Percentiles rank a stretch among this genome's conserved stretches.
Evolutionary conservation across 2,113 vertebrate genomes (phyloP).

Genomic region (Apodemus sylvaticus): DNA sequence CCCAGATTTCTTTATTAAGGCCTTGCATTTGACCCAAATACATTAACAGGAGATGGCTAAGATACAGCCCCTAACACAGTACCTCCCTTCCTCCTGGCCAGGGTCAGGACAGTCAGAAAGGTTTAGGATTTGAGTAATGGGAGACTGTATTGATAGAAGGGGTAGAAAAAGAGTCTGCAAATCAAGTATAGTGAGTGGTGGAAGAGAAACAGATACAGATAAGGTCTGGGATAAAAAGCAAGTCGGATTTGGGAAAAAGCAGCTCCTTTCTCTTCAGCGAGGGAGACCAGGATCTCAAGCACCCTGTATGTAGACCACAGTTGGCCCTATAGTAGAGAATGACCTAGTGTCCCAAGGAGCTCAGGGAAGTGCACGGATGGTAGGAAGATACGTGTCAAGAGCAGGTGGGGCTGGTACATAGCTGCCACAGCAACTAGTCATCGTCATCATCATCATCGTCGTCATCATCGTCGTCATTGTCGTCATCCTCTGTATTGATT

Average conservation of each 20-base stretch:
- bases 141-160: neutral
- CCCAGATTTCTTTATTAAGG: conserved; percentile 79
- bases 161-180: conserved; percentile 8
- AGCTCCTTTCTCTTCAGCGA: neutral
- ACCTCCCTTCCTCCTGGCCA: conserved; percentile 45
- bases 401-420: neutral
- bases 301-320: neutral
- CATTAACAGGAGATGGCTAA: conserved; percentile 60
- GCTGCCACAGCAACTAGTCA: conserved; percentile 63
- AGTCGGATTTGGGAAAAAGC: neutral
- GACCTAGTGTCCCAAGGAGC: neutral
- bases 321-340: neutral
- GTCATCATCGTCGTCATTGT: conserved; percentile 82
- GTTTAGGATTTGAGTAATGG: neutral
- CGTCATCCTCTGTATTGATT: conserved; percentile 90
- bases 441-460: conserved; percentile 78
- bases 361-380: neutral
- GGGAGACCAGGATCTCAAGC: conserved; percentile 5
- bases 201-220: neutral
- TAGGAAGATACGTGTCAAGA: neutral
- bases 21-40: conserved; percentile 74
- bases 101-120: conserved; percentile 4
- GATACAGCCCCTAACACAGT: neutral
- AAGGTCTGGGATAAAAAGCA: neutral
- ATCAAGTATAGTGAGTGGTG: neutral